Evolutionary conservation across 2,888 invertebrate species (phyloP), one percentile per base, ranked within the genome.

Genomic region (Phoenoteleia sp.): DNA sequence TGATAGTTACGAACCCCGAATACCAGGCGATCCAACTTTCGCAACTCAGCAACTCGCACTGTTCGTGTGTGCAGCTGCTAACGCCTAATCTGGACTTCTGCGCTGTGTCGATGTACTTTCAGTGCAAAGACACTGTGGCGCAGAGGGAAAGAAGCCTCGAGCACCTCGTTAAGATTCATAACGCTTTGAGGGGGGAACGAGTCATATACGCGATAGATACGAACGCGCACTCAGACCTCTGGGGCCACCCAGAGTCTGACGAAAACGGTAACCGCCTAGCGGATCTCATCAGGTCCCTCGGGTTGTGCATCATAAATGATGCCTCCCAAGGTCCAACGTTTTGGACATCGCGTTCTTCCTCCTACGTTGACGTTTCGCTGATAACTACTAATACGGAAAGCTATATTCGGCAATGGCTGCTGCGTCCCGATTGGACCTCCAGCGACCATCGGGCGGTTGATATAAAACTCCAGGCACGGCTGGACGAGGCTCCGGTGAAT

Each of bases 21-120:
- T n/a, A 9, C 7, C 21, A 66, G 21, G 71, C 58, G 6, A 47
- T 66, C 4, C 13, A 64, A 25, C n/a, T 81, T 27, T 80, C 52
- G 23, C 74, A 85, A 62, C 81, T 82, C 13, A 77, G 77, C 64
- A 81, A 47, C 0, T 13, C 56, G 7, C 64, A 80, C 66, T 81
- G 82, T 36, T 72, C 54, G 6, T 84, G 76, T 36, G 79, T 67
- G 29, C 64, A 86, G 21, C 45, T 85, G 6, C 72, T 52, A 15
- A 39, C 36, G 6, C 80, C 81, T 23, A 27, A 36, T 76, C 54
- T 85, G 84, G n/a, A 4, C 23, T 56, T 86, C 25, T 81, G 81
- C 23, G 84, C 64, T 49, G 81, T 87, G 2, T 76, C 72, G 0
- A 66, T 84, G 47, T 87, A 86, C 39, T 81, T 87, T 7, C 76